phyloP scores from a whole-genome alignment of 1,140 invertebrate genomes.

The Mylabris phalerata region DNA sequence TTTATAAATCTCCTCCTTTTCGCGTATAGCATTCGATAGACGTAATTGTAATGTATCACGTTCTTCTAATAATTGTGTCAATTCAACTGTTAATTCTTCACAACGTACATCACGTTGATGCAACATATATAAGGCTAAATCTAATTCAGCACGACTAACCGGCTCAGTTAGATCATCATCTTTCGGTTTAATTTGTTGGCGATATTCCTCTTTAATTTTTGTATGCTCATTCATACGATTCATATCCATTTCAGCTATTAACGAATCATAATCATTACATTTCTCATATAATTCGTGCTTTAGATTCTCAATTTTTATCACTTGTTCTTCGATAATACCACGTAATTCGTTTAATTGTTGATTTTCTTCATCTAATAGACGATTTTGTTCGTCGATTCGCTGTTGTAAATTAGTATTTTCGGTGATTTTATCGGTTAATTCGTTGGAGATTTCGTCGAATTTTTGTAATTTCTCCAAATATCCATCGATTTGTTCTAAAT shows the following conservation, averaged over 20 bases:
- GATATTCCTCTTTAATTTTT: neutral
- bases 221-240: conserved; percentile 12
- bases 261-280: conserved; percentile 49
- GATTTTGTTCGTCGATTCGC: conserved; percentile 48
- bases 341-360: conserved; percentile 47
- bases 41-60: conserved; percentile 74
- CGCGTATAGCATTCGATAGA: conserved; percentile 68
- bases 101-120: conserved; percentile 81
- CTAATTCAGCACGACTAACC: conserved; percentile 58
- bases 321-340: conserved; percentile 54
- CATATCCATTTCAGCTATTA: conserved; percentile 40
- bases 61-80: conserved; percentile 77
- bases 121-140: conserved; percentile 76
- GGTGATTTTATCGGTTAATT: too few species aligned
- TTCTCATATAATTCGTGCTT: conserved; percentile 57
- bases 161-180: conserved; percentile 29
- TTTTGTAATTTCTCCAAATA: too few species aligned
- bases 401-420: conserved; percentile 34
- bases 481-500: neutral
- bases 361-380: conserved; percentile 48
- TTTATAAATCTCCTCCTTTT: conserved; percentile 55
- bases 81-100: conserved; percentile 80
- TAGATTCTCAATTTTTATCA: conserved; percentile 58
- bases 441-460: too few species aligned
- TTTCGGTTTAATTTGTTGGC: conserved; percentile 2